A percentile compares a stretch with the other conserved stretches of the same genome.
Evolutionary conservation across 2,888 invertebrate species (phyloP).

Genomic region (Caprella mutica): DNA sequence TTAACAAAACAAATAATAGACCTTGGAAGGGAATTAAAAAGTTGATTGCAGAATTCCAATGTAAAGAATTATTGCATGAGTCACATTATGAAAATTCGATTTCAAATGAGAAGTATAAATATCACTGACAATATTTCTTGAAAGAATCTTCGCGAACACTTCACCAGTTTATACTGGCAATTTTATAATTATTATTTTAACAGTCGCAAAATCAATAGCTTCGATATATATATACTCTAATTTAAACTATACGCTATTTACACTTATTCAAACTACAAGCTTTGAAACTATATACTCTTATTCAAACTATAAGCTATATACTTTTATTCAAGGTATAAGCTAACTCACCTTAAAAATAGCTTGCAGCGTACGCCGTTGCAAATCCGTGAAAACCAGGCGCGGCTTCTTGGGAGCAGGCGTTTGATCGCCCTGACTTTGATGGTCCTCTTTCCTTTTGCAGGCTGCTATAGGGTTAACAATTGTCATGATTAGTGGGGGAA

Average conservation of each 20-base stretch:
- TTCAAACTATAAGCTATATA: conserved; percentile 5
- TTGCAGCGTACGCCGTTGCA: conserved; percentile 98
- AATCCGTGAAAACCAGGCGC: conserved; percentile 98
- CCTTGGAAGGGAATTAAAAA: too few relatives aligned
- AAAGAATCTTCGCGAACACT: too few relatives aligned
- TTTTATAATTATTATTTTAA: background rate
- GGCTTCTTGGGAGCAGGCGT: conserved; percentile 91
- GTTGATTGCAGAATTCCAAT: too few relatives aligned
- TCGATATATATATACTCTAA: background rate
- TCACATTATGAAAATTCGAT: too few relatives aligned
- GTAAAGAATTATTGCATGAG: too few relatives aligned
- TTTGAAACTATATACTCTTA: background rate
- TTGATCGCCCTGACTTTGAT: conserved; percentile 59
- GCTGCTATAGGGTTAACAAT: conserved; percentile 47
- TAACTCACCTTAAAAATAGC: conserved; percentile 94
- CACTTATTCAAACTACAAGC: background rate
- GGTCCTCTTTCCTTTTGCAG: conserved; percentile 89
- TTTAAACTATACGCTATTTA: background rate
- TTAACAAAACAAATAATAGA: too few relatives aligned
- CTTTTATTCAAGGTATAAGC: background rate
- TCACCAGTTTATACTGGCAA: too few relatives aligned
- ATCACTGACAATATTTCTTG: too few relatives aligned
- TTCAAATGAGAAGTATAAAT: too few relatives aligned
- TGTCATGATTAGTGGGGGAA: too few relatives aligned
- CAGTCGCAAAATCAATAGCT: background rate